These are phyloP conservation scores for Pseudolycoriella hygida DNA, from an alignment of 2,888 invertebrate species.

Conservation along the genomic window DNA sequence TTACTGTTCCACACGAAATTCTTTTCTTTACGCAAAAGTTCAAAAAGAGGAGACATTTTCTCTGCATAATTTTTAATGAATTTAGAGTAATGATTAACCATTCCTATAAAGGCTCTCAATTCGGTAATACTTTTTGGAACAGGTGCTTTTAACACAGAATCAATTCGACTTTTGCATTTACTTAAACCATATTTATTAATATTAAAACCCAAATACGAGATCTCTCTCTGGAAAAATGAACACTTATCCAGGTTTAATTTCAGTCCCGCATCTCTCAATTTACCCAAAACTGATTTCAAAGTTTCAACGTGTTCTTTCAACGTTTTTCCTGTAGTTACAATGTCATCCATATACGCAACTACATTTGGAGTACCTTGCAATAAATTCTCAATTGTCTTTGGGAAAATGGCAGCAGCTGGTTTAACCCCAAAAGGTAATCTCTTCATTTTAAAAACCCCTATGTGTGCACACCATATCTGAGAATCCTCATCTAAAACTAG, in stretches of 20 bases:
- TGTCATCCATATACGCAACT: conserved; percentile 14
- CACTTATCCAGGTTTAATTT: conserved; percentile 15
- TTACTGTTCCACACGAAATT: not conserved
- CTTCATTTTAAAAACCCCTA: conserved; percentile 10
- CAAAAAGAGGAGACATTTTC: not conserved
- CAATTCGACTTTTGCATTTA: conserved; percentile 12
- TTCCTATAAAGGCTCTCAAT: conserved; percentile 17
- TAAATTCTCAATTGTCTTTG: conserved; percentile 17
- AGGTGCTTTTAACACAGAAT: conserved; percentile 12
- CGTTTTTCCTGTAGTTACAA: conserved; percentile 14
- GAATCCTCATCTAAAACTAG: conserved; percentile 14
- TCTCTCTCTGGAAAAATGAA: conserved; percentile 9
- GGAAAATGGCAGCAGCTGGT: conserved; percentile 16
- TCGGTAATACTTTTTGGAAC: conserved; percentile 12
- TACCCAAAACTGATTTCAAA: conserved; percentile 13
- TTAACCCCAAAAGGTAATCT: conserved; percentile 15
- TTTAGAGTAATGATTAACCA: conserved; percentile 21
- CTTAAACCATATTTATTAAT: conserved; percentile 14
- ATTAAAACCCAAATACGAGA: conserved; percentile 7
- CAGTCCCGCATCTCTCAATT: conserved; percentile 13
- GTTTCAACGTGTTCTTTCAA: conserved; percentile 13
- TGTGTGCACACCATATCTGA: conserved; percentile 15
- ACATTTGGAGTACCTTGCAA: conserved; percentile 13
- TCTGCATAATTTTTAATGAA: conserved; percentile 15
- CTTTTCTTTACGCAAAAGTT: not conserved